phyloP scores from a whole-genome alignment of 2,113 vertebrate species.

The Bufo gargarizans region DNA sequence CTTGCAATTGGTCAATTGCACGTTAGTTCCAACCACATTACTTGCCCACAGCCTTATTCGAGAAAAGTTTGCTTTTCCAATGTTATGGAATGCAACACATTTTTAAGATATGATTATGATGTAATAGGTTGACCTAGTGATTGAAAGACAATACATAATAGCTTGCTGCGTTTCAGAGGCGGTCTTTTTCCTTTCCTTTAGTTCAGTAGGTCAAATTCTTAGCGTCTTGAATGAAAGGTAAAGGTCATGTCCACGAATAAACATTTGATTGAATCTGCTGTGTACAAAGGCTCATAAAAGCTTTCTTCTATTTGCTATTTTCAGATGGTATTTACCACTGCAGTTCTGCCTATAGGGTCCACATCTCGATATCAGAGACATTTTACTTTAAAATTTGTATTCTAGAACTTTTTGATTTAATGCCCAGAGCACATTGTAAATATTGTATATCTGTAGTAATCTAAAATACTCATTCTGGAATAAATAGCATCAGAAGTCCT shows the following conservation, averaged over 20 bases:
- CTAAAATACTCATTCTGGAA: not conserved
- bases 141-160: not conserved
- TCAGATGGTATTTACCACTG: not conserved
- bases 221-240: not conserved
- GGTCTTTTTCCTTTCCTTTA: not conserved
- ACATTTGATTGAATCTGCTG: not conserved
- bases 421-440: not conserved
- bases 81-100: too few relatives aligned
- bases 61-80: too few relatives aligned
- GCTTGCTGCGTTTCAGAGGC: not conserved
- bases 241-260: not conserved
- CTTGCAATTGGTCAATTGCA: too few relatives aligned
- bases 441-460: not conserved
- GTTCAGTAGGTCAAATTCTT: not conserved
- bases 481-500: not conserved
- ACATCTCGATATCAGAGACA: not conserved
- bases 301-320: not conserved
- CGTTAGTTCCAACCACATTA: too few relatives aligned
- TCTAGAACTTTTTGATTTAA: not conserved
- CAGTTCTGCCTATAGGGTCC: not conserved
- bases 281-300: not conserved
- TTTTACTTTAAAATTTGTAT: not conserved
- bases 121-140: not conserved
- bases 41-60: too few relatives aligned
- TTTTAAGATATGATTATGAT: not conserved